Evolutionary conservation across 2,113 vertebrate species (phyloP).

Genomic region (Danionella cerebrum): DNA sequence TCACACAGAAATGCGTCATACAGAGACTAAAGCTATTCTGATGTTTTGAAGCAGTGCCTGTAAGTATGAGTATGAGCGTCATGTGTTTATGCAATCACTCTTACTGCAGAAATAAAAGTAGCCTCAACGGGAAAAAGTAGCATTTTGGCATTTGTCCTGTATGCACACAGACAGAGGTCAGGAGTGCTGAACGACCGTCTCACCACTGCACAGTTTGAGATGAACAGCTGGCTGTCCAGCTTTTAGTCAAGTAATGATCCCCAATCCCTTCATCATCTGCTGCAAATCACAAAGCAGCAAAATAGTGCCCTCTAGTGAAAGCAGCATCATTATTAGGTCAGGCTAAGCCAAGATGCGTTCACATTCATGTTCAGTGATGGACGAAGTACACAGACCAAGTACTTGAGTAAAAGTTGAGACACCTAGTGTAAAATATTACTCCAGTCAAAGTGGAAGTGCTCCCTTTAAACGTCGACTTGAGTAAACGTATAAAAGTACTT

Average conservation of each 20-base stretch:
- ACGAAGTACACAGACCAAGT: too few species aligned
- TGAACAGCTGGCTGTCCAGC: constrained; percentile 4
- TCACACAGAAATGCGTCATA: too few species aligned
- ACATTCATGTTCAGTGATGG: too few species aligned
- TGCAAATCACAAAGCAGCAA: background rate
- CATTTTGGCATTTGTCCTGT: background rate
- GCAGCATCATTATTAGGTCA: too few species aligned
- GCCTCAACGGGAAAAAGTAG: background rate
- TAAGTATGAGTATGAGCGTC: background rate
- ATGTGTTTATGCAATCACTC: background rate
- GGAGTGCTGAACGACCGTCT: background rate
- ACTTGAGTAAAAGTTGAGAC: too few species aligned
- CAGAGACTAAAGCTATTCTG: too few species aligned
- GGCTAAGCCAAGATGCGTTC: too few species aligned
- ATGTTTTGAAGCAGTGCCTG: too few species aligned
- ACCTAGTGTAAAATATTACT: too few species aligned
- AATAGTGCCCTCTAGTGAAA: constrained; percentile 16
- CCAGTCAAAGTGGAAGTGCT: too few species aligned
- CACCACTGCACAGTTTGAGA: background rate
- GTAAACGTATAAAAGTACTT: too few species aligned
- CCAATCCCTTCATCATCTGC: background rate
- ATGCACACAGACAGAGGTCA: background rate
- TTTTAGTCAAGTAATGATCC: background rate
- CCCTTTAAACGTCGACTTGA: too few species aligned
- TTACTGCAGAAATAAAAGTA: background rate